Percentiles rank a stretch among this genome's conserved stretches.
Evolutionary conservation across 2,888 invertebrate species (phyloP).

Genomic region (Ctenicera cuprea): DNA sequence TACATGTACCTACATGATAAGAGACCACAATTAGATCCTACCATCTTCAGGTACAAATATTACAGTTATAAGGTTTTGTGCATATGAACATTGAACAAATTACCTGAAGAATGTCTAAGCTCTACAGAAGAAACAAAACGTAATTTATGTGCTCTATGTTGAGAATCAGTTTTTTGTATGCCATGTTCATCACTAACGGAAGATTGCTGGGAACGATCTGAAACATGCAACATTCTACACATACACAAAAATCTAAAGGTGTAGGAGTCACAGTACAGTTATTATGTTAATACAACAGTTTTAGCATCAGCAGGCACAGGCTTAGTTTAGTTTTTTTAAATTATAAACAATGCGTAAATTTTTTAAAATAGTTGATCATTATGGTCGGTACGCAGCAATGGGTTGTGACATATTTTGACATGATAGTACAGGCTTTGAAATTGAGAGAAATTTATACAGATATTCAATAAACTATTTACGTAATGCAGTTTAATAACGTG

Average conservation of each 20-base stretch:
- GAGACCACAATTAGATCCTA: too few species aligned
- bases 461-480: too few species aligned
- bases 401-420: too few species aligned
- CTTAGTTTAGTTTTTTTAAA: neutral
- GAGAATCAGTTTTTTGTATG: constrained; percentile 71
- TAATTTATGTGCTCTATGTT: constrained; percentile 81
- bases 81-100: constrained; percentile 33
- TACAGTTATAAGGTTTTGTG: constrained; percentile 4
- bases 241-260: constrained; percentile 29
- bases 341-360: too few species aligned
- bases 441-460: too few species aligned
- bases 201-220: constrained; percentile 77
- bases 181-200: constrained; percentile 76
- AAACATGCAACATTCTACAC: constrained; percentile 72
- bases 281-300: neutral
- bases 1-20: neutral
- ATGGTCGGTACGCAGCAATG: too few species aligned
- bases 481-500: too few species aligned
- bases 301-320: neutral
- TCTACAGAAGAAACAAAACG: constrained; percentile 90
- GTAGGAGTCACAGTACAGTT: neutral
- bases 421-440: too few species aligned
- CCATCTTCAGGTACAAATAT: neutral
- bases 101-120: constrained; percentile 86
- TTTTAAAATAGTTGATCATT: too few species aligned